Conservation (phyloP, 2,113 vertebrate species). For the Cyanoramphus novaezelandiae region DNA sequence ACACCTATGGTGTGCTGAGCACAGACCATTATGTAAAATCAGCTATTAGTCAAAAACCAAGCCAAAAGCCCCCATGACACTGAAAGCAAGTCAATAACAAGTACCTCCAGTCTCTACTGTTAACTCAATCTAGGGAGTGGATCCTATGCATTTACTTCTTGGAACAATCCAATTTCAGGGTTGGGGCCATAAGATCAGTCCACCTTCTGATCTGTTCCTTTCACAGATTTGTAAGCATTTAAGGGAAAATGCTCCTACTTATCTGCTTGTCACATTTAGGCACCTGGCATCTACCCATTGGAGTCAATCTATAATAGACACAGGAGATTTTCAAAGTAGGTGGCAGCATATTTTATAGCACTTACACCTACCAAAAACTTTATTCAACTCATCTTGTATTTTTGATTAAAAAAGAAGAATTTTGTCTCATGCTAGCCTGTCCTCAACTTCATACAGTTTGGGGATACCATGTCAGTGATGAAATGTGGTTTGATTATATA, state of each 20-base stretch:
- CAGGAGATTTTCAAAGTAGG: neutral
- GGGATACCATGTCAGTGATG: neutral
- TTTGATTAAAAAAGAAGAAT: neutral
- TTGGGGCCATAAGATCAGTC: neutral
- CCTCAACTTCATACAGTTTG: neutral
- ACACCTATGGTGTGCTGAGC: neutral
- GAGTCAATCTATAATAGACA: neutral
- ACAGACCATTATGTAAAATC: neutral
- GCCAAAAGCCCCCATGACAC: neutral
- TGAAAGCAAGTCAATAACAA: neutral
- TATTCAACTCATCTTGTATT: neutral
- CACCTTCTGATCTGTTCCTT: neutral
- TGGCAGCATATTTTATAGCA: neutral
- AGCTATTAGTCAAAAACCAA: neutral
- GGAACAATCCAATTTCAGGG: neutral
- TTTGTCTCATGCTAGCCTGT: neutral
- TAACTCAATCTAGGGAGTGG: neutral
- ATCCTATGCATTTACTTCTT: neutral
- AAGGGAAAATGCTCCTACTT: neutral
- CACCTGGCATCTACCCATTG: fast-evolving
- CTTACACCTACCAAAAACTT: neutral
- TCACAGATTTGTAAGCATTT: neutral
- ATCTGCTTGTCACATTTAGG: neutral
- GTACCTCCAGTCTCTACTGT: neutral
- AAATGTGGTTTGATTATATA: neutral